phyloP scores from a whole-genome alignment of 2,888 invertebrate species.

The Bhutanitis thaidina region DNA sequence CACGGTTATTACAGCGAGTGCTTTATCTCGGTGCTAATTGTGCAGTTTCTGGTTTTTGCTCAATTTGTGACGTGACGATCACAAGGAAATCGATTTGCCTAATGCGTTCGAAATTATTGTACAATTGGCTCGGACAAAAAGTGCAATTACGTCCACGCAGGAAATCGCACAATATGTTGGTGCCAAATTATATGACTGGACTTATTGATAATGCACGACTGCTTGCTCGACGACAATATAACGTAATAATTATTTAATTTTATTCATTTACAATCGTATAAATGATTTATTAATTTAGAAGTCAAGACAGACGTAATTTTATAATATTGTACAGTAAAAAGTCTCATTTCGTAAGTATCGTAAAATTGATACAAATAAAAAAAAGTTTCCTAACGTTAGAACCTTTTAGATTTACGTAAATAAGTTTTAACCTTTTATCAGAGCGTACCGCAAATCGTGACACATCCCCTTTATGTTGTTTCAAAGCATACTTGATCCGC shows the following conservation, averaged over 20 bases:
- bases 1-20: slow-evolving; percentile 68
- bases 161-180: slow-evolving; percentile 28
- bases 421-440: slow-evolving; percentile 12
- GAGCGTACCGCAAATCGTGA: slow-evolving; percentile 28
- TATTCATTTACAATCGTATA: no score
- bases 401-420: slow-evolving; percentile 6
- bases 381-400: background rate
- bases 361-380: no score
- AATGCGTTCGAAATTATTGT: slow-evolving; percentile 56
- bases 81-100: slow-evolving; percentile 65
- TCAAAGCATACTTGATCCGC: slow-evolving; percentile 77
- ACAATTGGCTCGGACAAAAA: slow-evolving; percentile 33
- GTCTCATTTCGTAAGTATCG: no score
- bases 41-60: slow-evolving; percentile 58
- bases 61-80: slow-evolving; percentile 42
- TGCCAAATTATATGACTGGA: slow-evolving; percentile 22
- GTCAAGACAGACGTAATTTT: no score
- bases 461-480: slow-evolving; percentile 56
- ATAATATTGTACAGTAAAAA: no score
- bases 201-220: slow-evolving; percentile 10
- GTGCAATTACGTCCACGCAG: slow-evolving; percentile 27
- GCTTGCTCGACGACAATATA: background rate
- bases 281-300: no score
- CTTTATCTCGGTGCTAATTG: slow-evolving; percentile 69
- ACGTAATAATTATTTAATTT: background rate